Conservation (phyloP, 2,113 vertebrate genomes). For the Galbula dea region DNA sequence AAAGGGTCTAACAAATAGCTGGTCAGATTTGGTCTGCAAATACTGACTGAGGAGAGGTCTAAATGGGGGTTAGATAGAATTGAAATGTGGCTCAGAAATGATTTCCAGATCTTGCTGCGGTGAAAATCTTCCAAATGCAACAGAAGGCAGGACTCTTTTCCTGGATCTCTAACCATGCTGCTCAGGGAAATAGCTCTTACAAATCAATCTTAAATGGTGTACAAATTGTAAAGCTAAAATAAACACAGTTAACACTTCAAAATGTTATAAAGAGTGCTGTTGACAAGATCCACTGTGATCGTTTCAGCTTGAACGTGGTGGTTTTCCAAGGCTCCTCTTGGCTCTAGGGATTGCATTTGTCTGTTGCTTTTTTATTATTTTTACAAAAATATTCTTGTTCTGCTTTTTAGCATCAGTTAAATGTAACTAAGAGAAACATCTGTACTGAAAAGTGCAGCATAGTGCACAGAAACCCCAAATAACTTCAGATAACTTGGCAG, state of each 20-base stretch:
- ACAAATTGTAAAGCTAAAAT: neutral
- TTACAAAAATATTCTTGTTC: neutral
- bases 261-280: fast-evolving
- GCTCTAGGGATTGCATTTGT: neutral
- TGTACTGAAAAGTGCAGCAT: neutral
- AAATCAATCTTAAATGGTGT: neutral
- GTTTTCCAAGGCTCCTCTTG: neutral
- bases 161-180: neutral
- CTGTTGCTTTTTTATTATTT: neutral
- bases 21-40: neutral
- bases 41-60: neutral
- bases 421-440: neutral
- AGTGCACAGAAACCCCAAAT: neutral
- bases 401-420: neutral
- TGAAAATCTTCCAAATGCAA: neutral
- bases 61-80: neutral
- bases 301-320: neutral
- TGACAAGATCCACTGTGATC: neutral
- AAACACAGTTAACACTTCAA: neutral
- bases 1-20: neutral
- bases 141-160: neutral
- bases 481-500: neutral
- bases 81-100: neutral
- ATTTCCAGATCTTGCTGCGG: neutral
- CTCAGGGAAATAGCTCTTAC: neutral